Evolutionary conservation across 2,797 vertebrate genomes (phyloP).

Genomic region (Hephaestus fuliginosus): DNA sequence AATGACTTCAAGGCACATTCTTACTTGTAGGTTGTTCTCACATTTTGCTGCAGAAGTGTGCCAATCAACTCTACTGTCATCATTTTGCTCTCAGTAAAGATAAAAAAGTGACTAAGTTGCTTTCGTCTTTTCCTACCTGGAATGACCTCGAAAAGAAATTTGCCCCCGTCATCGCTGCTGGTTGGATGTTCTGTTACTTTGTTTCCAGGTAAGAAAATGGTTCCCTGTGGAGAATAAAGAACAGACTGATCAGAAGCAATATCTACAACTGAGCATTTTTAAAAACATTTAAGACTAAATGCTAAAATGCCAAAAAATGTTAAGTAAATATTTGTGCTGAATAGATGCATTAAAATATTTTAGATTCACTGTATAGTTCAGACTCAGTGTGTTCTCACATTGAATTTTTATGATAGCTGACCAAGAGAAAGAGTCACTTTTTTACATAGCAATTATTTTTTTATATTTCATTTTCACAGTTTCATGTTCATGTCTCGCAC

Average conservation of each 20-base stretch:
- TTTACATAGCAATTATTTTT: no score
- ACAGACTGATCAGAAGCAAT: constrained; percentile 29
- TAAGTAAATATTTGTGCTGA: not conserved
- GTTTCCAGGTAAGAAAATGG: constrained; percentile 95
- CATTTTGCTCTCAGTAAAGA: constrained; percentile 1
- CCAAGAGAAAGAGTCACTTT: not conserved
- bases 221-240: constrained; percentile 86
- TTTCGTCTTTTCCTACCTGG: constrained; percentile 89
- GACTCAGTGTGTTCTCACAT: not conserved
- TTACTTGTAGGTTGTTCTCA: not conserved
- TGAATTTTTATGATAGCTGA: not conserved
- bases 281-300: not conserved
- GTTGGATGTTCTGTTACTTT: constrained; percentile 93
- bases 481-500: not conserved
- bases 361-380: not conserved
- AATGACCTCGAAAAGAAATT: constrained; percentile 97
- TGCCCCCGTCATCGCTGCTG: constrained; percentile 93
- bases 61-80: not conserved
- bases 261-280: not conserved
- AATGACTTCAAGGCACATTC: not conserved
- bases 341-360: not conserved
- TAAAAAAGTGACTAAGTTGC: not conserved
- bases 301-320: not conserved
- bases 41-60: constrained; percentile 7
- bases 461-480: no score